Base-by-base conservation (phyloP, 2,888 invertebrate genomes). In the Stenchaetothrips biformis region DNA sequence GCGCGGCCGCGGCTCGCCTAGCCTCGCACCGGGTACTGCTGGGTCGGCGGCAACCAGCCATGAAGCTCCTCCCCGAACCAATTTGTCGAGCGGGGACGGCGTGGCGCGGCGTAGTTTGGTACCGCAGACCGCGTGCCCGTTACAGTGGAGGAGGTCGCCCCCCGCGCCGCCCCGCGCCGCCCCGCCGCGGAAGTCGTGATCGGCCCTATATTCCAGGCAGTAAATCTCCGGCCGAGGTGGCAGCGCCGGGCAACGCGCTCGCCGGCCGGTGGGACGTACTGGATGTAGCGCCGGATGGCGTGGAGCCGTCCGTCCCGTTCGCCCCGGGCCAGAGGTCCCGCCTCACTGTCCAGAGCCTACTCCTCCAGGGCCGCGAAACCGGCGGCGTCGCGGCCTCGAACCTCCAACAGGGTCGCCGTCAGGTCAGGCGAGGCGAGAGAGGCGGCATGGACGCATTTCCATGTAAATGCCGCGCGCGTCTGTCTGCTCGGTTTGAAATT, bases 201-300 rank as follows among this genome's bases (percentile, higher is more conserved):
- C 67, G 67, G 67, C 67, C 67, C 67, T 74, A 74, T 21, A 74
- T 74, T 74, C 67, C 25, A 21, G 67, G 67, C 67, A n/a, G 67
- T 74, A 74, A 74, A 74, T 74, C 67, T 74, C 67, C 21, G 67
- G 53, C 13, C 53, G 37, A 37, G 37, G 37, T 37, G 37, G 53
- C 13, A 7, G 53, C 53, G 18, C 53, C 53, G 9, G 0, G 4
- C 53, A 1, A 0, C 53, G 11, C 13, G 13, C 53, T 7, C 2
- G 37, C 37, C 37, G 37, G 37, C 37, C 37, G 4, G 37, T 4
- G 37, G 37, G 37, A 37, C 37, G 37, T 37, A 37, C 37, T 37
- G 37, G 37, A 37, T 37, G 37, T 37, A 37, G 37, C 37, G 37
- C 37, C 37, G 37, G 37, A 37, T 37, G 37, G 37, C 1, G 37